Evolutionary conservation across 2,888 invertebrate genomes (phyloP), one percentile per base, ranked within the genome.

Genomic region (Drosophila buzzatii): DNA sequence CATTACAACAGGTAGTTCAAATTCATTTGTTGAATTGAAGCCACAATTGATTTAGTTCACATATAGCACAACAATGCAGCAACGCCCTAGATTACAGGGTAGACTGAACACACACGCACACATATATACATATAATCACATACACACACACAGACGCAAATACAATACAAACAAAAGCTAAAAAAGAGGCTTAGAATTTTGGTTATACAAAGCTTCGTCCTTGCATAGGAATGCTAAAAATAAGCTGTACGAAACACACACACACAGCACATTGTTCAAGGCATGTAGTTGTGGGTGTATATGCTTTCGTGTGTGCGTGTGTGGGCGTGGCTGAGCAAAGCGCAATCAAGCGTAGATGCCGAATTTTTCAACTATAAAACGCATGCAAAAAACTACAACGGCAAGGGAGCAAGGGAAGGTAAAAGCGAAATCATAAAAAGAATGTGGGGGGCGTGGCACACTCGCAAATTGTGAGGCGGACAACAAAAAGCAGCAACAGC

Each of bases 341-440:
- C 73, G 82, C 79, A 79, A 81, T 79, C 79, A 78, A 79, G 79
- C 79, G 79, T 65, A 81, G 74, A 67, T 81, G 70, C 59, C 62
- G 47, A 76, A 76, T 81, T 27, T 79, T 71, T 66, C 67, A 85
- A 79, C 79, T 73, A 81, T 66, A 72, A 70, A 65, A 63, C 64
- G 55, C 86, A 66, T 68, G 75, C 85, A 81, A 71, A 79, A 72
- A 73, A 75, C 85, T 89, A 76, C 81, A 63, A 49, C 63, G 66
- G 57, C 53, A 81, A 68, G 53, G 49, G 67, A 14, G 18, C 31
- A 31, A 35, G 59, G 79, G 82, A 89, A 73, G 84, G 78, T 45
- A 72, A 64, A 70, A 81, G 60, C 6, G 87, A 85, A 79, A 87
- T 87, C 83, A 87, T 84, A 87, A 85, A 84, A 85, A 70, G 66